phyloP scores from a whole-genome alignment of 35 echinoderm and acorn worm genomes.

The Strongylocentrotus purpuratus region DNA sequence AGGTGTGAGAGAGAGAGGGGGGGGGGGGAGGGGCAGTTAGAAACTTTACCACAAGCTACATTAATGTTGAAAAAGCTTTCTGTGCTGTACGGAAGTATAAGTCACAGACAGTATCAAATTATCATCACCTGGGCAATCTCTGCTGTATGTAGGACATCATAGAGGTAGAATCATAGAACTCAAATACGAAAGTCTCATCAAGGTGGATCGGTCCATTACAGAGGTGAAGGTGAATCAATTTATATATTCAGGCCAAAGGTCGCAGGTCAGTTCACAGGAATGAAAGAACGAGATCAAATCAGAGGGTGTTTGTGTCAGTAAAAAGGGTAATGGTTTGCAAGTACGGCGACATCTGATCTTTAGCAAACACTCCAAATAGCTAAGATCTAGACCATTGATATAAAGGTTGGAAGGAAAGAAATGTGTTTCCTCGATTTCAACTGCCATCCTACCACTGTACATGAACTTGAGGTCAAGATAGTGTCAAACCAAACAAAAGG shows the following conservation, averaged over 20 bases:
- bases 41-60: neutral
- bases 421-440: neutral
- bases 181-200: neutral
- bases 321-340: neutral
- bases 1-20: neutral
- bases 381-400: neutral
- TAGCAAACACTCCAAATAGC: neutral
- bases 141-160: too few relatives aligned
- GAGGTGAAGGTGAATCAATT: neutral
- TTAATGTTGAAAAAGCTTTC: neutral
- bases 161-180: neutral
- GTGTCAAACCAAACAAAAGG: neutral
- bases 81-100: neutral
- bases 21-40: neutral
- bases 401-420: neutral
- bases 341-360: neutral
- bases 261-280: neutral
- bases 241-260: neutral
- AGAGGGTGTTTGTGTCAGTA: neutral
- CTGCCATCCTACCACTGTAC: neutral
- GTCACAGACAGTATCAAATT: neutral
- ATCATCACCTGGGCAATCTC: neutral
- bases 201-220: neutral
- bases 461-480: neutral
- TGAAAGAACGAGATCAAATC: neutral